Base-by-base conservation (phyloP, 2,888 invertebrate genomes). In the Caradrina clavipalpis region DNA sequence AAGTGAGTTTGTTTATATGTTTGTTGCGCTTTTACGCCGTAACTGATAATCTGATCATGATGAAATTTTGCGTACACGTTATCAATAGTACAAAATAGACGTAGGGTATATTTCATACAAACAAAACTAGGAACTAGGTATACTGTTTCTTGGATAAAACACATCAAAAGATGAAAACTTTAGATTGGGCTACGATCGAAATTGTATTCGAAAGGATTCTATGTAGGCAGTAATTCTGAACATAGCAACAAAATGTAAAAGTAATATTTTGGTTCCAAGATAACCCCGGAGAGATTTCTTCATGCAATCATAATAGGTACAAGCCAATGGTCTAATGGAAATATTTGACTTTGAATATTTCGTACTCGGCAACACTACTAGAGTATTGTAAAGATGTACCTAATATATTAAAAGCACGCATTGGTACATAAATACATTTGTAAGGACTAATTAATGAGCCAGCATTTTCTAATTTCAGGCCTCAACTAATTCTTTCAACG, bases 201-300 rank as follows among this genome's bases (percentile, higher is more conserved):
- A 21, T 22, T 35, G 3, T 35, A 35, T 35, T 35, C 6, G 4
- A 35, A 35, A 35, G 3, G 2, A 39, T 3, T 39, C 39, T 39
- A 39, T 39, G 39, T 39, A 13, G 2, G 39, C 11, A 39, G 39
- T 39, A 39, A 39, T 39, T 39, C 39, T 39, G 13, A 11, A 15
- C 31, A 67, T 1, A 53, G 35, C 11, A 69, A 69, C 35, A 7
- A 13, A 53, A 19, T 22, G 17, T 35, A 11, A 45, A 49, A 26
- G 17, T 31, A 13, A 19, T 31, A 4, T 22, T 11, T 49, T n/a
- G 0, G 11, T 15, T 47, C 26, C 2, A n/a, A n/a, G 71, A 71
- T 77, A 71, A 69, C 71, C 51, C 56, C 10, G 10, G 35, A 19
- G 19, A 45, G 13, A 35, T 56, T 51, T 56, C 26, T 70, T 4